Evolutionary conservation across 2,888 invertebrate species (phyloP), one percentile per base, ranked within the genome.

Genomic region (Ectropis crepuscularia): DNA sequence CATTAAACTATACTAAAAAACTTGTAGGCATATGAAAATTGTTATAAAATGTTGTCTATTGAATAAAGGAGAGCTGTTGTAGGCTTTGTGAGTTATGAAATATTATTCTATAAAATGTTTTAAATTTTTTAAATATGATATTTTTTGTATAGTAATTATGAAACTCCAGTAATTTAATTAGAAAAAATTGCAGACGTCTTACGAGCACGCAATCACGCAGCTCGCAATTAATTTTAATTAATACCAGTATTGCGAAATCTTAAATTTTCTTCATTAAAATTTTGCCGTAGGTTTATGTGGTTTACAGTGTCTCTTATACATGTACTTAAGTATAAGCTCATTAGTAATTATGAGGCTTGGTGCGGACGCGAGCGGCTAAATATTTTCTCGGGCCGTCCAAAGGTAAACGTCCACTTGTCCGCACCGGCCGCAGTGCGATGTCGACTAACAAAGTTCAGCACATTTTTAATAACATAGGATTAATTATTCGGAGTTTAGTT

Each of bases 321-420:
- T 74, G 69, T 75, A 72, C 74, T 76, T 79, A 78, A 78, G 76
- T 80, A 83, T 81, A 87, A 86, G 85, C 88, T 91, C 90, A 92
- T 91, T 90, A 91, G 90, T 90, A 89, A 92, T 90, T 89, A 89
- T 76, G 79, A 83, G 80, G 82, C 83, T 85, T 89, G 89, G 78
- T 71, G 77, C 81, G 84, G 89, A 88, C 89, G 86, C 82, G 85
- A 9, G 45, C 80, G 79, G 85, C 87, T 86, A 88, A 90, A 90
- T 90, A 90, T 90, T 90, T 88, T 87, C 89, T 83, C 79, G 80
- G 82, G 80, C 75, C 81, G 72, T 28, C 16, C 16, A 28, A 28
- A 28, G 16, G 16, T 28, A 28, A 28, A 28, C 16, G 16, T 28
- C 16, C 16, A 28, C 16, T 28, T 28, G 16, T 4, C 16, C 16